Evolutionary conservation across 2,888 invertebrate species (phyloP), one percentile per base, ranked within the genome.

Genomic region (Dastarcus helophoroides): DNA sequence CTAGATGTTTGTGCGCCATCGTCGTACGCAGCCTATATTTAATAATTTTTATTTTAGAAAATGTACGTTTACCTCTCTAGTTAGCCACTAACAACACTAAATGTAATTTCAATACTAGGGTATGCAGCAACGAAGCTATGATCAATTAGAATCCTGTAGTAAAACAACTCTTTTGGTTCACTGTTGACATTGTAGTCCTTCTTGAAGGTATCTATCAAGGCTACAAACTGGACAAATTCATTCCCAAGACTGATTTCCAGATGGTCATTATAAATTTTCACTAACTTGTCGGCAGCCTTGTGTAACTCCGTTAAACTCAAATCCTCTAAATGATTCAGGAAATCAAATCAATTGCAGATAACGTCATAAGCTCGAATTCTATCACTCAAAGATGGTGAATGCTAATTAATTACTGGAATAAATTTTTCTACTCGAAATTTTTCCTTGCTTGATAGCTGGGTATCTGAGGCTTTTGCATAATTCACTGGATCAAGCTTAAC

Each of bases 11-110:
- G 31, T 31, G 33, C 16, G 7, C 14, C 31, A 34, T 34, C 26
- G 24, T 34, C 5, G 25, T 33, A 16, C 33, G 31, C 10, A 33
- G 33, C 13, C 31, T 32, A 32, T 32, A 32, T 33, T 33, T 33
- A 13, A 32, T 32, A 26, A 26, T 26, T 26, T 26, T 26, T 6
- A 26, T 26, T 26, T 26, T 26, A 14, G 10, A 26, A 8, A 23
- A 23, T 23, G 6, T n/a, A 23, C 23, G 6, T 23, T 9, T 8
- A n/a, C 23, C 10, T 7, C 6, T 23, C 5, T 10, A 23, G 9
- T 6, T 23, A 23, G 7, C 23, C 23, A 8, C 23, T 10, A 23
- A n/a, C 23, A 9, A 23, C 9, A 23, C 23, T 23, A 23, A 23
- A 23, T 23, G 23, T 23, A 23, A 23, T 23, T 23, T 5, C 23